Base-by-base conservation (phyloP, 2,888 invertebrate genomes). In the Chrysolina oricalcia region DNA sequence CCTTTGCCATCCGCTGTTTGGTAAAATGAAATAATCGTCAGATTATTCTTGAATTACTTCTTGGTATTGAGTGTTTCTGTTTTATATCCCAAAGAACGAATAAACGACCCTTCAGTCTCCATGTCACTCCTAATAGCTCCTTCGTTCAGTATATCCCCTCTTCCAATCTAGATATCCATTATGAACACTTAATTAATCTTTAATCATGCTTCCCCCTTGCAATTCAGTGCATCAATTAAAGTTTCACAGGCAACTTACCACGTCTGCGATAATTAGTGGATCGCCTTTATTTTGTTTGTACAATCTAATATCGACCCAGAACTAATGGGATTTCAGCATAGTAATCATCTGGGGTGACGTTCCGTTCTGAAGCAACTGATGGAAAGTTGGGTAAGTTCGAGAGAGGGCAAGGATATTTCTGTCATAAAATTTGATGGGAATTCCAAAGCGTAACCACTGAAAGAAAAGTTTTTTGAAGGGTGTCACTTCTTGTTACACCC, bases 221-320 rank as follows among this genome's bases (percentile, higher is more conserved):
- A 53, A 53, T 19, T 19, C 53, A 53, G 21, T 53, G 53, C 53
- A 53, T 69, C 56, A 67, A 67, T 67, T 56, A 69, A 56, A 41
- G 15, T 35, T 41, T 69, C 41, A 69, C 21, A 21, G 19, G 11
- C 35, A 56, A 41, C 69, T 69, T 59, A 41, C 40, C 69, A 35
- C 56, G 56, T 59, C 56, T 69, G n/a, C 11, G 50, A 19, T 50
- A 64, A 71, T 71, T 71, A 71, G 48, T 15, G 48, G 46, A 50
- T 53, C 21, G 50, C 21, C 71, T 35, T 21, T 19, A 21, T 53
- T 53, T 53, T 21, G 53, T 53, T 53, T 13, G 53, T 19, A 21
- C 53, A 53, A 53, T 53, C 53, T 53, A 19, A 21, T 21, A 53
- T 53, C 19, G 15, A 53, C 13, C 53, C 21, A 19, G 13, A 53